These are phyloP conservation scores for Syrista parreyssii DNA, from an alignment of 2,888 invertebrate species.

Conservation along the genomic window DNA sequence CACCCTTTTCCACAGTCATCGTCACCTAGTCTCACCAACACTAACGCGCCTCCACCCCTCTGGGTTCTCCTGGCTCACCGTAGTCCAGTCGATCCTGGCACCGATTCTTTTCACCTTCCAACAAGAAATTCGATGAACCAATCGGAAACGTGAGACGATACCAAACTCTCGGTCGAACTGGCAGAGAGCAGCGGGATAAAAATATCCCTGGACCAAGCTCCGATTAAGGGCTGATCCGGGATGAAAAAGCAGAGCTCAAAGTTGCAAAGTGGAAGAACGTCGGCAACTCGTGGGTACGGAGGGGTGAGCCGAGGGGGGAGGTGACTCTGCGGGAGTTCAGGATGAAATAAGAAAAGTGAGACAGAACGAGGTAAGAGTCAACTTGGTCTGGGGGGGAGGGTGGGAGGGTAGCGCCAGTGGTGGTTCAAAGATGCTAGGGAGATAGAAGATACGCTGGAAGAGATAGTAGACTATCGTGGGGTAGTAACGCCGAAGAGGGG, in stretches of 20 bases:
- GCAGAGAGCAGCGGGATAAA: conserved; percentile 1
- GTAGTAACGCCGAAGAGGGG: neutral
- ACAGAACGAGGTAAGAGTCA: conserved; percentile 30
- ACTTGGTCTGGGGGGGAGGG: conserved; percentile 28
- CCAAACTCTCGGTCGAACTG: neutral
- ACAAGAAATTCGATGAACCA: neutral
- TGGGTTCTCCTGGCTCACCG: conserved; percentile 26
- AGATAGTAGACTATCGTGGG: neutral
- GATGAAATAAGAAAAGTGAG: conserved; percentile 26
- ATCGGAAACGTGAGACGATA: neutral
- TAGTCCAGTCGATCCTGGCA: neutral
- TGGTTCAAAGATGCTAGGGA: neutral
- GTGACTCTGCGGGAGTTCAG: conserved; percentile 20
- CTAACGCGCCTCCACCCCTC: conserved; percentile 24
- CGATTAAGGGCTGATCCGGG: conserved; percentile 60
- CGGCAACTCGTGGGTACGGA: conserved; percentile 1
- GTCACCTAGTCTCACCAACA: conserved; percentile 19
- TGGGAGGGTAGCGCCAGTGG: conserved; percentile 9
- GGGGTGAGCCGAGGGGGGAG: conserved; percentile 14
- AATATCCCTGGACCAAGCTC: conserved; percentile 16
- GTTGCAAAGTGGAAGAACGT: conserved; percentile 44
- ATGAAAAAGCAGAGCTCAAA: conserved; percentile 53
- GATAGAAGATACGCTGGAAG: neutral
- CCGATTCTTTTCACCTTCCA: neutral
- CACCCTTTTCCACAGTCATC: conserved; percentile 5